Percentiles rank a stretch among this genome's conserved stretches.
phyloP scores from a whole-genome alignment of 92 coral and sea anemone genomes.

The Blastomussa wellsi region DNA sequence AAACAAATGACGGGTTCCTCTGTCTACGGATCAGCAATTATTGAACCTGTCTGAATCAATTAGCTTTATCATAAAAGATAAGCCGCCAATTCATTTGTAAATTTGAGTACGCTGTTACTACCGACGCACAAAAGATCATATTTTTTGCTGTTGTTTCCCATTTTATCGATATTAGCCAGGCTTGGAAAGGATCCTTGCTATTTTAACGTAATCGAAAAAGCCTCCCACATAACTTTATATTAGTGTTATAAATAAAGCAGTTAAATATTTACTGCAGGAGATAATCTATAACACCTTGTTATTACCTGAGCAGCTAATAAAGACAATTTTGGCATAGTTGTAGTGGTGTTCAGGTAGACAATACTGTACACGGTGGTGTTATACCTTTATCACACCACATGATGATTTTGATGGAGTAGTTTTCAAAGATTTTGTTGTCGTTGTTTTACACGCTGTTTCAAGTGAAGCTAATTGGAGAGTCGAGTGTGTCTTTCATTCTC shows the following conservation, averaged over 20 bases:
- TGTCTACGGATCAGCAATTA: conserved; percentile 1
- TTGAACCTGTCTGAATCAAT: conserved; percentile 29
- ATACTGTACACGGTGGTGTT: not conserved
- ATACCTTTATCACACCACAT: not conserved
- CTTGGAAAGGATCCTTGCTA: not conserved
- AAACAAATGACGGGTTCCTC: not conserved
- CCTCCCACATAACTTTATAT: not conserved
- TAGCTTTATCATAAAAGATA: conserved; percentile 10
- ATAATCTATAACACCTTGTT: conserved; percentile 4
- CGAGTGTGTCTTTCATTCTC: not conserved
- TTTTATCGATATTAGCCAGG: not conserved
- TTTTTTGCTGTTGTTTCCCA: not conserved
- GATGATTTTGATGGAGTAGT: conserved; percentile 7
- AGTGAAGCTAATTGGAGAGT: conserved; percentile 13
- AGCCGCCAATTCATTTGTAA: conserved; percentile 10
- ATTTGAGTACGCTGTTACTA: not conserved
- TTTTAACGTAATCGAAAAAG: not conserved
- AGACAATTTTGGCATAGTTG: not conserved
- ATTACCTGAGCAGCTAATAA: not conserved
- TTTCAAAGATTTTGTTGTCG: not conserved
- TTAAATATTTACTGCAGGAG: conserved; percentile 22
- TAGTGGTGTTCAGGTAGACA: not conserved
- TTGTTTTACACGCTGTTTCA: not conserved
- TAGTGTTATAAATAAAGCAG: not conserved
- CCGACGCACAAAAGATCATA: not conserved